Percentiles rank a stretch among this genome's conserved stretches.
These are phyloP conservation scores for Drosophila sproati DNA, from an alignment of 1,140 invertebrate species.

Conservation along the genomic window DNA sequence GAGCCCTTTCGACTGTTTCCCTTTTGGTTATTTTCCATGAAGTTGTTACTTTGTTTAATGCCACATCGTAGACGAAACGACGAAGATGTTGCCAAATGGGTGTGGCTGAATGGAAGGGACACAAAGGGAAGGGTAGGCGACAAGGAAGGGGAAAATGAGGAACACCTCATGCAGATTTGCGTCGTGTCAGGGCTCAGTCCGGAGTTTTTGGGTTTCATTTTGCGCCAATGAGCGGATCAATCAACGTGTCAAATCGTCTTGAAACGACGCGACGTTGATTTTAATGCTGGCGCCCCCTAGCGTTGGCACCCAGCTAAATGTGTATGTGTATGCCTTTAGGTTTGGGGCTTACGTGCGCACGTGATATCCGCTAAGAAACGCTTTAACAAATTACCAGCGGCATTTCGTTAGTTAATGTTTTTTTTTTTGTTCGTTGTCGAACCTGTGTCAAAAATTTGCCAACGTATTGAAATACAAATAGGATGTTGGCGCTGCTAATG, in stretches of 20 bases:
- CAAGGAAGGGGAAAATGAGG: not conserved
- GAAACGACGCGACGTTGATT: constrained; percentile 60
- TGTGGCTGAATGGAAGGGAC: not conserved
- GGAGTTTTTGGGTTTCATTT: constrained; percentile 62
- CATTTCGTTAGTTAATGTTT: constrained; percentile 73
- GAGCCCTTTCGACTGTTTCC: no score
- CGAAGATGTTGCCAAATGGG: constrained; percentile 25
- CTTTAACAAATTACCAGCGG: constrained; percentile 75
- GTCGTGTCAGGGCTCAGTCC: constrained; percentile 32
- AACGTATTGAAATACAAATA: constrained; percentile 37
- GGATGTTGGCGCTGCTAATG: constrained; percentile 1
- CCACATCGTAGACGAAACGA: constrained; percentile 46
- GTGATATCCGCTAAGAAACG: constrained; percentile 73
- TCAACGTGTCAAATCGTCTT: constrained; percentile 79
- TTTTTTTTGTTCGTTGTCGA: constrained; percentile 15
- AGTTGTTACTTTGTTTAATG: constrained; percentile 77
- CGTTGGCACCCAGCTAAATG: not conserved
- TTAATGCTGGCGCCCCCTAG: constrained; percentile 46
- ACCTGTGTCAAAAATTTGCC: constrained; percentile 64
- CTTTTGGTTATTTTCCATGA: constrained; percentile 42
- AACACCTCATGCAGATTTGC: constrained; percentile 53
- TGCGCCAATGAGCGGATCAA: constrained; percentile 78
- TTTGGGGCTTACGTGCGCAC: constrained; percentile 49
- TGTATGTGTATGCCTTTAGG: constrained; percentile 21
- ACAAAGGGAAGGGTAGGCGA: not conserved